Evolutionary conservation across 2,888 invertebrate genomes (phyloP).

Genomic region (Ctenicera cuprea): DNA sequence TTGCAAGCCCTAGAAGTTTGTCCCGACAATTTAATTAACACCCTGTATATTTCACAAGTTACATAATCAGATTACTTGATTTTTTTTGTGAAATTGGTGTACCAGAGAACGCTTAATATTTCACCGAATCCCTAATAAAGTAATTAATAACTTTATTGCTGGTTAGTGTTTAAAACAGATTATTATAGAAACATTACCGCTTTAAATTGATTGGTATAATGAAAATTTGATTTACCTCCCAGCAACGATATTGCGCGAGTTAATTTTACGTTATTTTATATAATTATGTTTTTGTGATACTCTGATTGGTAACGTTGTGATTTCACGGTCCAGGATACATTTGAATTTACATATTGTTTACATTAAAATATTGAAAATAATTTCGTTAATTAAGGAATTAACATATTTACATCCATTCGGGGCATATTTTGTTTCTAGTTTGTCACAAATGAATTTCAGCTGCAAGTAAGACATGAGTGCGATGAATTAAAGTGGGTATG

Average conservation of each 20-base stretch:
- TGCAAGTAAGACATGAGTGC: neutral
- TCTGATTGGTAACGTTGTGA: too few species aligned
- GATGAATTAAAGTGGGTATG: slow-evolving; percentile 20
- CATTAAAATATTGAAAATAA: neutral
- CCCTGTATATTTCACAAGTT: too few species aligned
- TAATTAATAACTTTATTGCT: too few species aligned
- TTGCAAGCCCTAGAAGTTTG: too few species aligned
- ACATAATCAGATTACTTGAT: too few species aligned
- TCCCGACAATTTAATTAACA: too few species aligned
- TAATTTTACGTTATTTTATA: neutral
- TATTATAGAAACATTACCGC: neutral
- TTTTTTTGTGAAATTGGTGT: too few species aligned
- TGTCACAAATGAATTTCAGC: neutral
- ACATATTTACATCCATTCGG: neutral
- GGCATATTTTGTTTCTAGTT: neutral
- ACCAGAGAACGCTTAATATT: too few species aligned
- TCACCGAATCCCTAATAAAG: too few species aligned
- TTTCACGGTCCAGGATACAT: too few species aligned
- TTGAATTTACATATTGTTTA: neutral
- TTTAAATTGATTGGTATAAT: neutral
- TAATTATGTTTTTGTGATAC: neutral
- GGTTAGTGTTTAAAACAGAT: too few species aligned
- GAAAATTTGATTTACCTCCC: neutral
- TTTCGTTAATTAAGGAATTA: neutral
- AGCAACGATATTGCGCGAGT: neutral